phyloP scores from a whole-genome alignment of 2,797 vertebrate genomes.

The Ctenopoma multispine region DNA sequence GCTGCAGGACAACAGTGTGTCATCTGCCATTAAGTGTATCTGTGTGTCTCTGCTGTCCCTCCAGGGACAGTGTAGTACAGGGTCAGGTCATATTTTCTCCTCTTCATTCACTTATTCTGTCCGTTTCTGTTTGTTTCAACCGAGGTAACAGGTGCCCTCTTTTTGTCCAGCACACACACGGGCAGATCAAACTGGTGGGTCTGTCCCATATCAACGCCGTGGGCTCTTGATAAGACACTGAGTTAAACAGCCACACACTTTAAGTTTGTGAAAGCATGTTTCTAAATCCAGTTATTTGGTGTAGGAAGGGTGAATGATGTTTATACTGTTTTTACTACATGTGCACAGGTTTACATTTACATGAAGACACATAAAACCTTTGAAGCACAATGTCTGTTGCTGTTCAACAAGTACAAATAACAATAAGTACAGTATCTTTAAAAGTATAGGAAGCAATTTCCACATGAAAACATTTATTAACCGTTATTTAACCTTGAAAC shows the following conservation, averaged over 20 bases:
- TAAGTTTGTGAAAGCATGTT: constrained; percentile 7
- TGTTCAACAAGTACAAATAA: too few relatives aligned
- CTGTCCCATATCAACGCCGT: constrained; percentile 9
- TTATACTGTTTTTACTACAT: not conserved
- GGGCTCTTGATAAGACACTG: constrained; percentile 1
- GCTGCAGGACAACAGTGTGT: constrained; percentile 72
- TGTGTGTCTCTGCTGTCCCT: constrained; percentile 64
- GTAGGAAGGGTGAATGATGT: not conserved
- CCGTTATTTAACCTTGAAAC: not conserved
- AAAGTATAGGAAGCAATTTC: not conserved
- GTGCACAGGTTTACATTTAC: not conserved
- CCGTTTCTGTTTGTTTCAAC: constrained; percentile 59
- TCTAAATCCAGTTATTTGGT: not conserved
- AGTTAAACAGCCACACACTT: not conserved
- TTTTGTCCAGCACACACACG: constrained; percentile 29
- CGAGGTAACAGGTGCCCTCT: constrained; percentile 56
- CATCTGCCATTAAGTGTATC: constrained; percentile 68
- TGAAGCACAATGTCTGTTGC: too few relatives aligned
- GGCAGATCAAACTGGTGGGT: constrained; percentile 8
- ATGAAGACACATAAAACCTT: too few relatives aligned
- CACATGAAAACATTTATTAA: not conserved
- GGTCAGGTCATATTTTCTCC: constrained; percentile 73
- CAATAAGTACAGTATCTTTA: not conserved
- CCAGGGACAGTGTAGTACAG: constrained; percentile 40
- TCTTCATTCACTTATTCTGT: constrained; percentile 78